A percentile compares a stretch with the other conserved stretches of the same genome.
phyloP scores from a whole-genome alignment of 2,797 vertebrate species.

The Mastacembelus armatus region DNA sequence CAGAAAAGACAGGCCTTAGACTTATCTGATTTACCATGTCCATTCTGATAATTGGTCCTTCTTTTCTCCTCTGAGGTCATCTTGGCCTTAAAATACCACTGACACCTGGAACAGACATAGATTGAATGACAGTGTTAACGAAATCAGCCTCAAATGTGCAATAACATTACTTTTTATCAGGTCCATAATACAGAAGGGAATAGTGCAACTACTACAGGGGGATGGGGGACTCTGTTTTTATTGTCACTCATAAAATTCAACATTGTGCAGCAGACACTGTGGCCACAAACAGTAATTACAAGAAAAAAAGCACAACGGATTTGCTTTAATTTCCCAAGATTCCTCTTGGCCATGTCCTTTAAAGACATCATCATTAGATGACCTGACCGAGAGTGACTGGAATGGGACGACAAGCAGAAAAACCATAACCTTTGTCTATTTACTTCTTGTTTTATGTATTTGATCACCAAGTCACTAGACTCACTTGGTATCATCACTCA shows the following conservation, averaged over 20 bases:
- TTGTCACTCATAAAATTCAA: too few relatives aligned
- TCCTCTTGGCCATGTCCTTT: background rate
- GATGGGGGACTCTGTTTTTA: too few relatives aligned
- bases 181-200: too few relatives aligned
- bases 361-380: background rate
- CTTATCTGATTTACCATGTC: conserved; percentile 83
- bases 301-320: background rate
- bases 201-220: too few relatives aligned
- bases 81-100: conserved; percentile 97
- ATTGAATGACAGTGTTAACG: conserved; percentile 15
- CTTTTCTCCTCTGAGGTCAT: conserved; percentile 96
- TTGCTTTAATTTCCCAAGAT: too few relatives aligned
- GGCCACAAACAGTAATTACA: background rate
- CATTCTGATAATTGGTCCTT: conserved; percentile 90
- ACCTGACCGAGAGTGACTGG: background rate
- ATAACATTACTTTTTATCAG: background rate
- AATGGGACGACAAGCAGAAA: background rate
- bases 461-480: background rate
- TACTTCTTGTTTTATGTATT: background rate
- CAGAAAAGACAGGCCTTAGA: background rate
- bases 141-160: background rate
- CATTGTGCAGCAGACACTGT: background rate
- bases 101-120: conserved; percentile 86
- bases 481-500: too few relatives aligned
- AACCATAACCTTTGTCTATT: background rate